Conservation (phyloP, 1,140 invertebrate species). For the Neocloeon triangulifer region DNA sequence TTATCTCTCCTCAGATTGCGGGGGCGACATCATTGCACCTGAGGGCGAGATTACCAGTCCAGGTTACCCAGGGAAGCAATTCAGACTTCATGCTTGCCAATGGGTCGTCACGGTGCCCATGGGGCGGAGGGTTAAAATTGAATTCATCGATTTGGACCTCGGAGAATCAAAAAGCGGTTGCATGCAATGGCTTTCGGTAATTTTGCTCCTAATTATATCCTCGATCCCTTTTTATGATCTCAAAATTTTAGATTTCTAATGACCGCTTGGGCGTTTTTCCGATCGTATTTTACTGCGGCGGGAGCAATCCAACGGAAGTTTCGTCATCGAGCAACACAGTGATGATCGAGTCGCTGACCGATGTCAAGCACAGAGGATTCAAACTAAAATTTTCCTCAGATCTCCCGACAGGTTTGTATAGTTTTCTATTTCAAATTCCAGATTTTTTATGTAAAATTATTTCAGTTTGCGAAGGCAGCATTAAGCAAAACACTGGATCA, state of each 20-base stretch:
- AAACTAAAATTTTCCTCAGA: constrained; percentile 31
- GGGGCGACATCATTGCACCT: constrained; percentile 26
- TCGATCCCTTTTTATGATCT: no score
- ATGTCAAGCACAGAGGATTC: constrained; percentile 30
- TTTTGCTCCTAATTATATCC: no score
- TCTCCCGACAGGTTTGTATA: constrained; percentile 24
- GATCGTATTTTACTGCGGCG: neutral
- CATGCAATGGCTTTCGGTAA: neutral
- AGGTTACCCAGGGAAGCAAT: constrained; percentile 33
- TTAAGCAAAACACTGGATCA: constrained; percentile 15
- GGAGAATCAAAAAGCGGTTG: neutral
- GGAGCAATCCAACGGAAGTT: constrained; percentile 13
- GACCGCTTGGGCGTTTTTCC: neutral
- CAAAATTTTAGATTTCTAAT: constrained; percentile 3
- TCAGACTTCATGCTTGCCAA: constrained; percentile 25
- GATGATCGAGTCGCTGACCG: constrained; percentile 30
- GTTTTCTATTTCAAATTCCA: constrained; percentile 3
- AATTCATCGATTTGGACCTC: constrained; percentile 30
- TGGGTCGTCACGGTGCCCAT: constrained; percentile 44
- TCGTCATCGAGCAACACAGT: constrained; percentile 36
- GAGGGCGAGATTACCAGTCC: constrained; percentile 39
- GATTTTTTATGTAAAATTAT: no score
- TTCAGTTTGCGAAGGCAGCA: constrained; percentile 23
- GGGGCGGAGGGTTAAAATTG: constrained; percentile 30
- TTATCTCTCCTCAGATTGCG: constrained; percentile 27